Conservation (phyloP, 2,888 invertebrate species). For the Ephialtes manifestator region DNA sequence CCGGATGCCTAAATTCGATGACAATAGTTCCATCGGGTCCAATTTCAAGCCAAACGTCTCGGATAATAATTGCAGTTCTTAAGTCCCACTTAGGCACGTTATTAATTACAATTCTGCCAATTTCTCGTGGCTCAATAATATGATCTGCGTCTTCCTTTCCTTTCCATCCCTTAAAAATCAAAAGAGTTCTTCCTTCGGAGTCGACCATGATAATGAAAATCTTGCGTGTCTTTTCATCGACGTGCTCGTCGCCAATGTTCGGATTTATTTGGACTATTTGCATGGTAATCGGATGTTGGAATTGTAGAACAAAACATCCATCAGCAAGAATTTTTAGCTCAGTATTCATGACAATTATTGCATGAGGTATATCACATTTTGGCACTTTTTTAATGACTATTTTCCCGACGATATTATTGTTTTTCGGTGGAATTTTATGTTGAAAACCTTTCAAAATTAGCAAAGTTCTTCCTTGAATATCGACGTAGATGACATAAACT, state of each 20-base stretch:
- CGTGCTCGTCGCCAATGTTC: conserved; percentile 34
- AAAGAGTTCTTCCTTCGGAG: conserved; percentile 23
- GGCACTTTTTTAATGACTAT: conserved; percentile 4
- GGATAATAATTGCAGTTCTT: conserved; percentile 3
- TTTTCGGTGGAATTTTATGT: neutral
- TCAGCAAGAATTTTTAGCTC: neutral
- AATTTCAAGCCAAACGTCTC: neutral
- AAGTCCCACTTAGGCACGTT: conserved; percentile 31
- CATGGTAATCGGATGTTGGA: conserved; percentile 34
- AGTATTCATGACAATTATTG: neutral
- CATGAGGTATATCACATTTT: conserved; percentile 27
- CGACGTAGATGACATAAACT: conserved; percentile 28
- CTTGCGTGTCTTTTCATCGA: neutral
- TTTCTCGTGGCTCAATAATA: neutral
- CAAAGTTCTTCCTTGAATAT: conserved; percentile 9
- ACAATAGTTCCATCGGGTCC: neutral
- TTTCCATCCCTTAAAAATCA: conserved; percentile 27
- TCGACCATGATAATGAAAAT: conserved; percentile 46
- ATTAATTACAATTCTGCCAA: neutral
- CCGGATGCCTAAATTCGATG: conserved; percentile 40
- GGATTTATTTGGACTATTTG: conserved; percentile 6
- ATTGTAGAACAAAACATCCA: conserved; percentile 18
- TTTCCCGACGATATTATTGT: neutral
- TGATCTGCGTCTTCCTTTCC: neutral
- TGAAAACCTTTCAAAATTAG: neutral